Evolutionary conservation across 1,140 invertebrate species (phyloP), one percentile per base, ranked within the genome.

Genomic region (Atta cephalotes): DNA sequence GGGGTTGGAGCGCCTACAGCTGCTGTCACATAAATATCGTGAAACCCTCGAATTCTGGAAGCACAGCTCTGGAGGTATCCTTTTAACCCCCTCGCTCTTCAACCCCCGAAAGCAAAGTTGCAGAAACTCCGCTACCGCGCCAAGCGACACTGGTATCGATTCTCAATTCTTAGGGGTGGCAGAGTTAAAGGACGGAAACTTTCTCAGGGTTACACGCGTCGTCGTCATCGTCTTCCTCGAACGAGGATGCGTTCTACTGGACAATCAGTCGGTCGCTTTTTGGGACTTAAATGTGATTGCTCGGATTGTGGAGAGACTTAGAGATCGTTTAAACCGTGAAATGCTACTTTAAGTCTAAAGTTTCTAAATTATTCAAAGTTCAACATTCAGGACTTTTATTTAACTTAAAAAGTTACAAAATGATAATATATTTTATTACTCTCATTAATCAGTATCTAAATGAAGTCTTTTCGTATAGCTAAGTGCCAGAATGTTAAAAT

Each of bases 21-120:
- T 91, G 91, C 92, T 91, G 90, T 92, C 92, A 92, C 92, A 92
- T 92, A 92, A 92, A 92, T 92, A 92, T 92, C 91, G 85, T 31
- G 90, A 91, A 92, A 92, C 87, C 92, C 86, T 87, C 68, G 79
- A 91, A 92, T 92, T 91, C 87, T 90, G 70, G 88, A 88, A 78
- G 89, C 86, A 74, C 82, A 86, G 76, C 35, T 82, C 70, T 62
- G 25, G 39, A 82, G 68, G 66, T 74, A 58, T 82, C 56, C 68
- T 70, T 80, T 45, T 45, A 62, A 21, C 39, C 35, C 58, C 16
- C 76, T 65, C 58, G n/a, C 39, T n/a, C 58, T 49, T 39, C 60
- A 70, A 65, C 85, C 65, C 49, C 70, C 53, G 87, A 51, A 76
- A 91, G 87, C 79, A 91, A 92, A 92, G 90, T 92, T 92, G 86